Evolutionary conservation across 1,140 invertebrate genomes (phyloP), one percentile per base, ranked within the genome.

Genomic region (Temnothorax nylanderi): DNA sequence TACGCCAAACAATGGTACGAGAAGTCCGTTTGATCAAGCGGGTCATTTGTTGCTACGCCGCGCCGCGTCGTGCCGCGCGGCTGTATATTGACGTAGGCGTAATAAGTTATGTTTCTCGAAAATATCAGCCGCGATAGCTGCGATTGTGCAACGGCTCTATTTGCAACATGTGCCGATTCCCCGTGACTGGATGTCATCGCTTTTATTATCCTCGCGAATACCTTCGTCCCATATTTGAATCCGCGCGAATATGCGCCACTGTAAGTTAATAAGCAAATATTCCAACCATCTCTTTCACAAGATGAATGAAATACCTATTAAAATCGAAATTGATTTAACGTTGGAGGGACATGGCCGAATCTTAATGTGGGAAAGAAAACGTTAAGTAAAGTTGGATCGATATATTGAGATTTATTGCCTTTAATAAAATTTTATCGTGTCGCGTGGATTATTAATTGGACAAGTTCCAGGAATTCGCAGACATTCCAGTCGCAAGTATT

Each of bases 101-200:
- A 80, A 86, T 86, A 84, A 84, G 72, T 88, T 89, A 71, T 86
- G 72, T 77, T 86, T 60, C 74, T 86, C 82, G 75, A 89, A 89
- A 89, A 89, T 89, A 89, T 88, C 87, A 84, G 80, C 21, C 58
- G 26, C 11, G 56, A 65, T 88, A 26, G 26, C 80, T 65, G 49
- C 54, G 65, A 69, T 88, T 88, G 88, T 60, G 88, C 58, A 89
- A 89, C 44, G 71, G 44, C 58, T 58, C 58, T 64, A 77, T 89
- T 89, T 84, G 77, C 47, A 65, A 71, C 72, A 54, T 58, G 78
- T 69, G 64, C 65, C 58, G 49, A 80, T 85, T 56, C 72, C 41
- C n/a, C 65, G 16, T 65, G 60, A 26, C 37, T 67, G 49, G 54
- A 49, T 72, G 78, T 84, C 76, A 87, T 82, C 77, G 67, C 64